Evolutionary conservation across 1,140 invertebrate species (phyloP).

Genomic region (Bombyx mandarina): DNA sequence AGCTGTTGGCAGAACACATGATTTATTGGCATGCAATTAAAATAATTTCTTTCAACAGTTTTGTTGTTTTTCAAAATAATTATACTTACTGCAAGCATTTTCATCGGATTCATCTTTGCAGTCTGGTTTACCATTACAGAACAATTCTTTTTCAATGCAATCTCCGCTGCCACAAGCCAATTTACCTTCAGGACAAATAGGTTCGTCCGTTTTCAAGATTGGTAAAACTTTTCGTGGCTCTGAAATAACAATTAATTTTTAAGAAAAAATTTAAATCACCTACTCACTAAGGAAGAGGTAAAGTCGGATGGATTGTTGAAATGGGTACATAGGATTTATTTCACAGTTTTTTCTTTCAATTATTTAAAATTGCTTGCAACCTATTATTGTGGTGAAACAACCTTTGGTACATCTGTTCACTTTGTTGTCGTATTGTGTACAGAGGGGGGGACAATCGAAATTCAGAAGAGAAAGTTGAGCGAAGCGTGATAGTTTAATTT

Average conservation of each 20-base stretch:
- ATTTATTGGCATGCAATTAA: neutral
- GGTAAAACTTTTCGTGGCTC: slow-evolving; percentile 91
- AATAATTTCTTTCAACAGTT: too few species aligned
- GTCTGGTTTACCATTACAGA: slow-evolving; percentile 93
- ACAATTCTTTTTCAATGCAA: slow-evolving; percentile 90
- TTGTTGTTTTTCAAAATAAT: neutral
- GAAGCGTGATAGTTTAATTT: slow-evolving; percentile 46
- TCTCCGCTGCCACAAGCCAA: slow-evolving; percentile 91
- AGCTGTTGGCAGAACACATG: slow-evolving; percentile 69
- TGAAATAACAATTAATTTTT: slow-evolving; percentile 53
- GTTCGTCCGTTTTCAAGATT: slow-evolving; percentile 91
- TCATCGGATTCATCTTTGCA: slow-evolving; percentile 96
- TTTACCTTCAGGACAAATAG: slow-evolving; percentile 89
- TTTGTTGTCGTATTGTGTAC: slow-evolving; percentile 34
- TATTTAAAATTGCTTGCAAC: too few species aligned
- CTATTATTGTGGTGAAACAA: too few species aligned
- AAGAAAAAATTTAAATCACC: neutral
- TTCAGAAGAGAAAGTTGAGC: slow-evolving; percentile 36
- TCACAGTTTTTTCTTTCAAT: neutral
- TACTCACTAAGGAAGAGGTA: neutral
- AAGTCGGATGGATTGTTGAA: too few species aligned
- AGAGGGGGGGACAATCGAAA: slow-evolving; percentile 27
- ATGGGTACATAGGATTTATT: too few species aligned
- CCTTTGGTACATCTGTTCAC: slow-evolving; percentile 25
- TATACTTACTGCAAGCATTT: slow-evolving; percentile 91